These are phyloP conservation scores for Anorthoa munda DNA, from an alignment of 2,888 invertebrate species.

Conservation along the genomic window DNA sequence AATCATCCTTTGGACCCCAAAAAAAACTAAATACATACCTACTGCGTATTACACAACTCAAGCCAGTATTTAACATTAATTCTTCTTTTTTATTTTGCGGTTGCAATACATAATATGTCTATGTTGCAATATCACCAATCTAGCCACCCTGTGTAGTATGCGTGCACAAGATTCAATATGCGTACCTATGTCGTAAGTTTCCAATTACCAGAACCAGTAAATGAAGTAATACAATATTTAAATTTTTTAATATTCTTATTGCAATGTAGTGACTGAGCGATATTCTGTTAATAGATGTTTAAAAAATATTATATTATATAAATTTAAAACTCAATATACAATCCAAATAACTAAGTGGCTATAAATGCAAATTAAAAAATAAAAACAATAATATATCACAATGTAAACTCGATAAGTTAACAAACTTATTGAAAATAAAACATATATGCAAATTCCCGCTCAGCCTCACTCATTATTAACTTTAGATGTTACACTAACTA, in stretches of 20 bases:
- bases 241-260: constrained; percentile 29
- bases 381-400: constrained; percentile 67
- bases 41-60: constrained; percentile 43
- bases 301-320: constrained; percentile 59
- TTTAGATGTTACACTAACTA: constrained; percentile 33
- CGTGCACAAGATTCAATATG: constrained; percentile 30
- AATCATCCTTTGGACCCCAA: constrained; percentile 73
- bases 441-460: constrained; percentile 44
- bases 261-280: constrained; percentile 47
- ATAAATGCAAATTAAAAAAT: constrained; percentile 67
- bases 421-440: constrained; percentile 60
- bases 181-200: constrained; percentile 11
- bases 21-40: constrained; percentile 58
- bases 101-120: too few relatives aligned
- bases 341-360: constrained; percentile 63
- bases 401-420: constrained; percentile 64
- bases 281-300: constrained; percentile 51
- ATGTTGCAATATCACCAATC: constrained; percentile 26
- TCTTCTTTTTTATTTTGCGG: constrained; percentile 21
- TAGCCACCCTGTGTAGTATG: constrained; percentile 35
- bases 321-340: constrained; percentile 67
- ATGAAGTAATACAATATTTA: constrained; percentile 25
- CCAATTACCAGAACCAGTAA: constrained; percentile 16
- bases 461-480: constrained; percentile 46
- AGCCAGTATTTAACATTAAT: constrained; percentile 24